Evolutionary conservation across 2,797 vertebrate species (phyloP).

Genomic region (Paratrypauchen microcephalus): DNA sequence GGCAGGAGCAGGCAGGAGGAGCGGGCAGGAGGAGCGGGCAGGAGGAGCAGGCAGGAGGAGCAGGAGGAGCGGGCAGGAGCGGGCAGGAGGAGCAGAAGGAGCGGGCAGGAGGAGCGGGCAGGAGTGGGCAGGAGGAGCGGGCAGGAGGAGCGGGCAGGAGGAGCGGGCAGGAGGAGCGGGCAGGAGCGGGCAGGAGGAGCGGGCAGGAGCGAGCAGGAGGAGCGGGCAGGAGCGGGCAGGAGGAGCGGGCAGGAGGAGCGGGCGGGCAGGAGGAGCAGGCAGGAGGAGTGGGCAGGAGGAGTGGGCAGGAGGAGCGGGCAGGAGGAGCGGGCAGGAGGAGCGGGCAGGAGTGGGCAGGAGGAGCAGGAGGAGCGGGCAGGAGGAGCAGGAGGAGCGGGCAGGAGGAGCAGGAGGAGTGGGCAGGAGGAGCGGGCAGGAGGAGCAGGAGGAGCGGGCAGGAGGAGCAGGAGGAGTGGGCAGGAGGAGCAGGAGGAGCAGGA

Average conservation of each 20-base stretch:
- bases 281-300: not conserved
- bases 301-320: not conserved
- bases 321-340: too few species aligned
- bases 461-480: too few species aligned
- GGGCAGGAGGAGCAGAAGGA: not conserved
- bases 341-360: not conserved
- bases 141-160: not conserved
- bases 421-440: too few species aligned
- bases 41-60: too few species aligned
- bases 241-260: not conserved
- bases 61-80: too few species aligned
- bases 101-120: not conserved
- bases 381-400: not conserved
- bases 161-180: not conserved
- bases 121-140: not conserved
- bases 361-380: not conserved
- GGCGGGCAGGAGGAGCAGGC: not conserved
- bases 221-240: not conserved
- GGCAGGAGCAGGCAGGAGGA: too few species aligned
- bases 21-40: too few species aligned
- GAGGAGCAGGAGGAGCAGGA: too few species aligned
- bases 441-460: too few species aligned
- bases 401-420: too few species aligned
- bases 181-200: too few species aligned
- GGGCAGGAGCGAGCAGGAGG: too few species aligned